Evolutionary conservation across 2,888 invertebrate species (phyloP).

Genomic region (Tetranychus piercei): DNA sequence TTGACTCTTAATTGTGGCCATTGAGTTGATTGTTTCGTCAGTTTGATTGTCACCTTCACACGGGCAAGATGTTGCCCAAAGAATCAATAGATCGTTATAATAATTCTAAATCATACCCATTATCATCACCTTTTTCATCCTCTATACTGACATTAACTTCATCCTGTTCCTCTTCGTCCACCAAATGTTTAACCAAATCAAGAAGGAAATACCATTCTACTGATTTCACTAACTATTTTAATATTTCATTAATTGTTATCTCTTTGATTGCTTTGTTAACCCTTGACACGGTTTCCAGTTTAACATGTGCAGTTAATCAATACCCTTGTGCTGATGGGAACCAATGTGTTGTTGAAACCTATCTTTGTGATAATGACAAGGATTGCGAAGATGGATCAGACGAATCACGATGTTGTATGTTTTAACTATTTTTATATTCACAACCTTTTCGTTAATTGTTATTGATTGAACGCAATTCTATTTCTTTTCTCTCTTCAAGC

Average conservation of each 20-base stretch:
- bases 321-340: neutral
- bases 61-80: neutral
- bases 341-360: neutral
- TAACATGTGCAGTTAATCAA: neutral
- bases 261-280: neutral
- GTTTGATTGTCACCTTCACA: neutral
- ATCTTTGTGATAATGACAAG: constrained; percentile 11
- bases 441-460: neutral
- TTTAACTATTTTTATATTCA: neutral
- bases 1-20: neutral
- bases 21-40: neutral
- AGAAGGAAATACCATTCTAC: neutral
- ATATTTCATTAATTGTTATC: neutral
- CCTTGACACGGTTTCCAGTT: neutral
- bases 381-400: constrained; percentile 8
- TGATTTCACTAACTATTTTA: neutral
- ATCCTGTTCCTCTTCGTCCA: neutral
- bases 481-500: neutral
- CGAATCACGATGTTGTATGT: constrained; percentile 4
- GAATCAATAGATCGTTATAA: neutral
- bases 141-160: neutral
- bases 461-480: no score
- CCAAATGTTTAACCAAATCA: neutral
- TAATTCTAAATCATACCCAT: neutral
- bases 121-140: neutral